Conservation (phyloP, 2,113 vertebrate species). For the Gopherus evgoodei region DNA sequence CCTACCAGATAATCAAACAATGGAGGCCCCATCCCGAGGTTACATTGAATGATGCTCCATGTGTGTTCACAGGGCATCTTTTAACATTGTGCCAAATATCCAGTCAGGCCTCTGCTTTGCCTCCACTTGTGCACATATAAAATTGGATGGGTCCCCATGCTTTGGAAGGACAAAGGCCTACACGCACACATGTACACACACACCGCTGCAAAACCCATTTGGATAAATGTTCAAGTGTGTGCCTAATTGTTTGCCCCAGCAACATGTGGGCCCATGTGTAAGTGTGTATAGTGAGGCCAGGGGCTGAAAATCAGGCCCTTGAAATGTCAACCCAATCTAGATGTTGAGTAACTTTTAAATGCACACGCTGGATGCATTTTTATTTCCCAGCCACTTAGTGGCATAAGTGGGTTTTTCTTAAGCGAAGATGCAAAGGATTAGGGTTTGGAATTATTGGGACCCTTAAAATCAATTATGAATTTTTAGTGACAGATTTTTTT, state of each 20-base stretch:
- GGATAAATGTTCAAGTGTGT: background rate
- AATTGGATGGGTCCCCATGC: background rate
- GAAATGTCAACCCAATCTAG: background rate
- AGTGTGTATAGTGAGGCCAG: background rate
- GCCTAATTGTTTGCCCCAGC: background rate
- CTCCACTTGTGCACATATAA: background rate
- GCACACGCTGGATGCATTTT: rapidly evolving
- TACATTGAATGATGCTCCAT: background rate
- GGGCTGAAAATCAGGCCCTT: background rate
- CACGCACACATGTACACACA: background rate
- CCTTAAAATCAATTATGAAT: background rate
- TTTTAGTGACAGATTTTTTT: background rate
- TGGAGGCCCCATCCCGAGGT: background rate
- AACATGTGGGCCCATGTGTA: background rate
- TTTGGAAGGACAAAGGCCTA: background rate
- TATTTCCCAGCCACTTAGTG: rapidly evolving
- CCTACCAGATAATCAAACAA: background rate
- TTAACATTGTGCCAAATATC: background rate
- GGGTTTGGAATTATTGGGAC: background rate
- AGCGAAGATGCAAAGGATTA: background rate
- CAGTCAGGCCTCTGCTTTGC: background rate
- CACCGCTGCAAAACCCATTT: background rate
- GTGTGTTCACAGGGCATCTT: background rate
- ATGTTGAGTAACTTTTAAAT: background rate
- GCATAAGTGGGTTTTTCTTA: background rate